A percentile compares a stretch with the other conserved stretches of the same genome.
phyloP scores from a whole-genome alignment of 2,888 invertebrate genomes.

The Acanthosepion pharaonis region DNA sequence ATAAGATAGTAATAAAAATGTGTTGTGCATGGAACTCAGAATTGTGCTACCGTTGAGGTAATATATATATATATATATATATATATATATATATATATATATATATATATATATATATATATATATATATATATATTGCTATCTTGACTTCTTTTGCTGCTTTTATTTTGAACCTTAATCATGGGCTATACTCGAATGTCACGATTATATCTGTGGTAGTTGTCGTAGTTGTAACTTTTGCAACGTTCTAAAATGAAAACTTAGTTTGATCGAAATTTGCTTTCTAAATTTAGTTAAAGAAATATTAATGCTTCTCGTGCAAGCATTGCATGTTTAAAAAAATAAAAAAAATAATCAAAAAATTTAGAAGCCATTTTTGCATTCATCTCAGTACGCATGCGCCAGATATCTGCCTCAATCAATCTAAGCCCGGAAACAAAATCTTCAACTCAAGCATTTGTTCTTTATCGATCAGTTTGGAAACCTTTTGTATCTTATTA shows the following conservation, averaged over 20 bases:
- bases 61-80: no score
- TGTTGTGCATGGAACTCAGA: no score
- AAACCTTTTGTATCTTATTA: background rate
- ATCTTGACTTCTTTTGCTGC: no score
- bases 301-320: background rate
- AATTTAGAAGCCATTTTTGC: background rate
- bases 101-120: no score
- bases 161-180: background rate
- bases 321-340: background rate
- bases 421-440: background rate
- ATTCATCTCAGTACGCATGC: background rate
- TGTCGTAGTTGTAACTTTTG: background rate
- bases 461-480: background rate
- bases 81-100: no score
- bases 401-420: background rate
- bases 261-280: background rate
- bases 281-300: conserved; percentile 33
- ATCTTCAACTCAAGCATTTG: background rate
- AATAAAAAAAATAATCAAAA: no score
- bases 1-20: no score
- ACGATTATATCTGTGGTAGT: background rate
- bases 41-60: no score
- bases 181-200: background rate
- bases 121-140: no score
- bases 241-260: background rate